Percentiles rank a stretch among this genome's conserved stretches.
These are phyloP conservation scores for Diprion similis DNA, from an alignment of 1,140 invertebrate species.

Conservation along the genomic window DNA sequence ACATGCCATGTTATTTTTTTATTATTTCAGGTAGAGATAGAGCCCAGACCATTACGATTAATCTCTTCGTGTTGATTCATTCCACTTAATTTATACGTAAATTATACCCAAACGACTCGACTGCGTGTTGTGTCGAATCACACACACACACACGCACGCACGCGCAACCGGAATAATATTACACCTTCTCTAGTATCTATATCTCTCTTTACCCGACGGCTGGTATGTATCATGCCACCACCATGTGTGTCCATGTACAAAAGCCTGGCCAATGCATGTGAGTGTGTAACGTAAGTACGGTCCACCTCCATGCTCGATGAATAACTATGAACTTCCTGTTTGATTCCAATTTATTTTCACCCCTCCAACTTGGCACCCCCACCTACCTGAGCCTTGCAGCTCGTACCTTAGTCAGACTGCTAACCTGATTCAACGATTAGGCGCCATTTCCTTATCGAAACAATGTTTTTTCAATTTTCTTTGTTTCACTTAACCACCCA, in stretches of 20 bases:
- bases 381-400: too few relatives aligned
- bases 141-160: too few relatives aligned
- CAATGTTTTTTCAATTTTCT: neutral
- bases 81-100: conserved; percentile 48
- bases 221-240: too few relatives aligned
- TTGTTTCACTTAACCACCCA: neutral
- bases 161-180: too few relatives aligned
- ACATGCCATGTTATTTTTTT: too few relatives aligned
- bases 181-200: too few relatives aligned
- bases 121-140: conserved; percentile 48
- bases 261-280: neutral
- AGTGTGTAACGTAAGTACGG: neutral
- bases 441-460: too few relatives aligned
- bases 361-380: neutral
- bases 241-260: too few relatives aligned
- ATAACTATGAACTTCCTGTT: conserved; percentile 60
- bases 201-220: too few relatives aligned
- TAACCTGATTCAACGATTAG: too few relatives aligned
- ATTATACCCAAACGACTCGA: conserved; percentile 38
- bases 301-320: conserved; percentile 36
- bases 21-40: too few relatives aligned
- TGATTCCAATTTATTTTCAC: conserved; percentile 7
- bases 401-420: too few relatives aligned
- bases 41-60: conserved; percentile 46
- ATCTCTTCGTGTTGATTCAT: conserved; percentile 51